Evolutionary conservation across 1,140 invertebrate genomes (phyloP), one percentile per base, ranked within the genome.

Genomic region (Rhopalosiphum padi): DNA sequence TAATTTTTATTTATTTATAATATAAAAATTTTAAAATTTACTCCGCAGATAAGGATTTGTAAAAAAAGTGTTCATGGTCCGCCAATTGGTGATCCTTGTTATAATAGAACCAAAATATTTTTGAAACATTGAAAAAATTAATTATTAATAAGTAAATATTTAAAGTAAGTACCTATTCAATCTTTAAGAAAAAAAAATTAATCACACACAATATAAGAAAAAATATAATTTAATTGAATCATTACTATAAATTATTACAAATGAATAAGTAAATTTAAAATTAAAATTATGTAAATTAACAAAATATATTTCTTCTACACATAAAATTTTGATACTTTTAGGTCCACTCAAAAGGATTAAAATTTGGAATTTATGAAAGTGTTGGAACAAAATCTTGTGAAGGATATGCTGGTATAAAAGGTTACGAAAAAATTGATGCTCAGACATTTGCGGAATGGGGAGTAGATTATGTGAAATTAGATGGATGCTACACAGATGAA

Each of bases 311-410:
- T 23, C 41, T 85, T 41, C 22, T 22, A 25, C 25, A 35, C 11
- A 85, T 23, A 77, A 91, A n/a, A 43, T 48, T 25, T 53, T 11
- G 25, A 82, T 35, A 37, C 30, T 94, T 95, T 53, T 95, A 99
- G 98, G 96, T 99, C 94, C 99, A 99, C 96, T 96, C 97, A 18
- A 98, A 97, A 96, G 98, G 98, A 85, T 95, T 99, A 11, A 99
- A 99, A 95, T 98, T 99, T 95, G 99, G 99, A 41, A 99, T 99
- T 94, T 99, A 99, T 95, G 98, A 99, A 95, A 98, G 99, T 95
- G 99, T 97, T 96, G 99, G 99, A 8, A 98, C 97, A 94, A 97
- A 97, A 94, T 99, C 99, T 0, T 99, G 99, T 95, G 98, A 97
- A 9, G 98, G 98, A 21, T 99, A 99, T 95, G 99, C 99, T 30